Percentiles rank a stretch among this genome's conserved stretches.
These are phyloP conservation scores for Pseudomugil tenellus DNA, from an alignment of 2,797 vertebrate genomes.

Conservation along the genomic window DNA sequence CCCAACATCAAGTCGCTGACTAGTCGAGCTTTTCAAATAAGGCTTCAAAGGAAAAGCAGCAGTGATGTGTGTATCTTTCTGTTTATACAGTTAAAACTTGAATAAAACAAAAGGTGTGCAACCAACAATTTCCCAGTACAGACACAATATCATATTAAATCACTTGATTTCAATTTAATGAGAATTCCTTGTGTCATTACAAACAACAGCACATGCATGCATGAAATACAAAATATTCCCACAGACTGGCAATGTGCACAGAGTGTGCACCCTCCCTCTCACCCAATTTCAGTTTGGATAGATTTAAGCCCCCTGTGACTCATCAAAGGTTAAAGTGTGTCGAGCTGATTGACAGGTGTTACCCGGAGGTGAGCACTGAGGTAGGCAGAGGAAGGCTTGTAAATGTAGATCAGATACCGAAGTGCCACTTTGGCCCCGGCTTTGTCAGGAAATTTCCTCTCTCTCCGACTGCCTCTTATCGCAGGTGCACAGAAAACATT, in stretches of 20 bases:
- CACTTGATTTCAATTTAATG: background rate
- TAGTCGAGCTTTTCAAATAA: constrained; percentile 16
- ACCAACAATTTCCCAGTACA: constrained; percentile 19
- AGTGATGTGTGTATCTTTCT: constrained; percentile 18
- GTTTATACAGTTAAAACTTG: constrained; percentile 30
- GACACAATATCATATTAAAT: constrained; percentile 6
- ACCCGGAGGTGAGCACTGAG: constrained; percentile 4
- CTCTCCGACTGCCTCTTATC: constrained; percentile 41
- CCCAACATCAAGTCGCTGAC: background rate
- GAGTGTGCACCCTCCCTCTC: background rate
- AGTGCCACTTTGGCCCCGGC: constrained; percentile 8
- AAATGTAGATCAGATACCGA: constrained; percentile 32
- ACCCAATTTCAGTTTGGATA: background rate
- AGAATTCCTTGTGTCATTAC: background rate
- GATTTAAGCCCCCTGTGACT: background rate
- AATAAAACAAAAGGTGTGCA: constrained; percentile 27
- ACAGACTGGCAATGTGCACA: background rate
- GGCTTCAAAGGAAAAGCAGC: constrained; percentile 36
- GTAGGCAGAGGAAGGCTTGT: constrained; percentile 16
- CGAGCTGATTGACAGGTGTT: background rate
- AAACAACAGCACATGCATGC: background rate
- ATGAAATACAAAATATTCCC: background rate
- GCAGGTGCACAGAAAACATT: constrained; percentile 25
- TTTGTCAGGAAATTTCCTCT: constrained; percentile 13
- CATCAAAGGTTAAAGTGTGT: background rate